Base-by-base conservation (phyloP, 2,797 vertebrate species). In the Eurystomus glaucurus region DNA sequence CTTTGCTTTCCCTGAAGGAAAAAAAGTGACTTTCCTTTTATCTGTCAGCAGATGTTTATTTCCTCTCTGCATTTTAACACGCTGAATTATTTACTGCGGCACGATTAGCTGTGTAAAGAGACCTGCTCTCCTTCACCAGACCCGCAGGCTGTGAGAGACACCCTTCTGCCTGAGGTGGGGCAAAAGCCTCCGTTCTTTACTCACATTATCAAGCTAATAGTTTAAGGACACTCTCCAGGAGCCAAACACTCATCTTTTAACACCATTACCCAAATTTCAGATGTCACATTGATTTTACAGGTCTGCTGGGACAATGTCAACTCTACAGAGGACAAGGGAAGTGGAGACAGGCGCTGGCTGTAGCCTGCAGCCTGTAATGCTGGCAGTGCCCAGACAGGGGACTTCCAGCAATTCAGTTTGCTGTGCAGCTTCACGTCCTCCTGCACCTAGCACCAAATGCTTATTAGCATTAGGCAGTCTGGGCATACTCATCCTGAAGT, bases 1-100 rank as follows among this genome's bases (percentile, higher is more conserved):
- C 45, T 94, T 86, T 82, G 22, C 52, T 90, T 93, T 74, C 43
- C 48, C 55, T 74, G 14, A 18, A 74, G 18, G 25, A 82, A 76
- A 71, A 71, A 35, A 50, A 22, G 29, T 25, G 4, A 66, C 55
- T 83, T 85, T 65, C 50, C 33, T 72, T 82, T 71, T 26, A 45
- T 54, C 70, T 66, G 29, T 62, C 66, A 82, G 70, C 31, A 86
- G 66, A 54, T 58, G 18, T 68, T 86, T 72, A 52, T 71, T 87
- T 76, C 45, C 23, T 62, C 82, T 45, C 29, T 81, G 41, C 50
- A 74, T 76, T 82, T n/a, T 74, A 66, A 93, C 14, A 14, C 28
- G 60, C 3, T 28, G 9, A 43, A 39, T 33, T 91, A 82, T 72
- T 89, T 70, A 43, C 78, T 31, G 29, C 6, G 10, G 16, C 22